Percentiles rank a stretch among this genome's conserved stretches.
phyloP scores from a whole-genome alignment of 2,888 invertebrate genomes.

The Acanthosepion esculentum region DNA sequence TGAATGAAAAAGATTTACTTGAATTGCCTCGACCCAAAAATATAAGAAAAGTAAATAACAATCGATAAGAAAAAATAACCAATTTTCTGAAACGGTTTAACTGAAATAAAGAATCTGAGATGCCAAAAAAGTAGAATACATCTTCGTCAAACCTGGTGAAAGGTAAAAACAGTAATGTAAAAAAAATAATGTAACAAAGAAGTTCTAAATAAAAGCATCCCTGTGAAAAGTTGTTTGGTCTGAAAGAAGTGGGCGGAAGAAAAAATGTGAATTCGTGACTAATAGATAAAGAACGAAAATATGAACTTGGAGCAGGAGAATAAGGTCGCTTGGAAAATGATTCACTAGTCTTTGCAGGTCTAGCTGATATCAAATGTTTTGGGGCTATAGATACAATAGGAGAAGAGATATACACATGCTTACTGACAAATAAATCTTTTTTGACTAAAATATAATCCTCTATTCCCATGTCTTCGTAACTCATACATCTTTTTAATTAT shows the following conservation, averaged over 20 bases:
- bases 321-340: not conserved
- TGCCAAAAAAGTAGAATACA: no score
- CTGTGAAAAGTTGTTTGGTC: no score
- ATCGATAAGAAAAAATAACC: no score
- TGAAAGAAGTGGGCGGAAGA: not conserved
- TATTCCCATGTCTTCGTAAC: not conserved
- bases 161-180: no score
- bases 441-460: not conserved
- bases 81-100: no score
- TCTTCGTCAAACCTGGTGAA: no score
- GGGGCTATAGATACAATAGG: not conserved
- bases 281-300: not conserved
- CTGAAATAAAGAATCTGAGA: no score
- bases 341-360: not conserved
- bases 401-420: not conserved
- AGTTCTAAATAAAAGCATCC: no score
- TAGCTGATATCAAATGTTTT: not conserved
- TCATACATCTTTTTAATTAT: not conserved
- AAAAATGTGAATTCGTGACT: not conserved
- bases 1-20: no score
- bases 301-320: not conserved
- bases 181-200: no score
- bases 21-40: no score
- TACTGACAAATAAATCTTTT: not conserved
- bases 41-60: no score